Percentiles rank a stretch among this genome's conserved stretches.
These are phyloP conservation scores for Drosophila affinis DNA, from an alignment of 2,888 invertebrate genomes.

Conservation along the genomic window DNA sequence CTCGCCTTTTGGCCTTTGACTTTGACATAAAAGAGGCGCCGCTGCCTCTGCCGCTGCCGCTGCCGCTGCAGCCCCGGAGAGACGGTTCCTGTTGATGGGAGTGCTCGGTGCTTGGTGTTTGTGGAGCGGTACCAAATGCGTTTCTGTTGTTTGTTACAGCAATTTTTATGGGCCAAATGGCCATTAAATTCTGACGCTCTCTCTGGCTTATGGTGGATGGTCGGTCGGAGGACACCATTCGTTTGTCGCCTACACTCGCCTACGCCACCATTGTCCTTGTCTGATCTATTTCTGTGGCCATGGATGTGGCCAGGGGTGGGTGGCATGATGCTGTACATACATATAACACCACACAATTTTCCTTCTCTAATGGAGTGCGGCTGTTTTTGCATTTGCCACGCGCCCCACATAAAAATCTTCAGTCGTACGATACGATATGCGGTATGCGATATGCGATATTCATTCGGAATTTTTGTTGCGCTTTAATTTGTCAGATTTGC, in stretches of 20 bases:
- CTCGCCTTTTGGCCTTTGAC: slow-evolving; percentile 71
- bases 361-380: slow-evolving; percentile 67
- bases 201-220: slow-evolving; percentile 3
- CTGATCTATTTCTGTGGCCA: slow-evolving; percentile 56
- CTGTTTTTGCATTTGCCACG: slow-evolving; percentile 36
- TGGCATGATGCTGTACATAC: slow-evolving; percentile 50
- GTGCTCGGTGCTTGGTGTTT: slow-evolving; percentile 29
- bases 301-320: slow-evolving; percentile 37
- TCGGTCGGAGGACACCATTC: slow-evolving; percentile 33
- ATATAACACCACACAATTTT: slow-evolving; percentile 59
- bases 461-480: slow-evolving; percentile 13
- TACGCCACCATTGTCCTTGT: slow-evolving; percentile 18
- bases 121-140: slow-evolving; percentile 62
- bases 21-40: slow-evolving; percentile 71
- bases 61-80: neutral
- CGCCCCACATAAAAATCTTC: slow-evolving; percentile 41
- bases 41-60: slow-evolving; percentile 33
- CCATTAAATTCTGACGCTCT: slow-evolving; percentile 64
- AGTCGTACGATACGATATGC: neutral
- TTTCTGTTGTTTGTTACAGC: slow-evolving; percentile 71
- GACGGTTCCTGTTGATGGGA: neutral
- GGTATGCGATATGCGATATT: slow-evolving; percentile 1
- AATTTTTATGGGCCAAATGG: slow-evolving; percentile 70
- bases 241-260: slow-evolving; percentile 54
- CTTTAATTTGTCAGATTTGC: slow-evolving; percentile 17